These are phyloP conservation scores for Zosterops japonicus DNA, from an alignment of 2,113 vertebrate genomes.

Conservation along the genomic window DNA sequence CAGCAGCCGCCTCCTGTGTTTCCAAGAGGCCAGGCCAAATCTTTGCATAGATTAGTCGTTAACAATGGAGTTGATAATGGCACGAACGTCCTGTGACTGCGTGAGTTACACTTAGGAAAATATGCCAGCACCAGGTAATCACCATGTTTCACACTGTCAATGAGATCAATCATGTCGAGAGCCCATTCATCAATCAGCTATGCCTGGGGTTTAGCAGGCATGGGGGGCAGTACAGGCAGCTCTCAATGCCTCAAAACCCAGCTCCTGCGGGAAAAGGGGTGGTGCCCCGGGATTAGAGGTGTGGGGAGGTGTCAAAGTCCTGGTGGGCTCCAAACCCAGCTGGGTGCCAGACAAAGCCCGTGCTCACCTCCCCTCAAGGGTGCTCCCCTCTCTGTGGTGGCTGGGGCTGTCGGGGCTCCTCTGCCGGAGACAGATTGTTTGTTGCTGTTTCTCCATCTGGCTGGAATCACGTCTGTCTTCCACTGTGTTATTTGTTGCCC, in stretches of 20 bases:
- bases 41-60: background rate
- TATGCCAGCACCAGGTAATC: constrained; percentile 20
- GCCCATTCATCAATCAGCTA: constrained; percentile 22
- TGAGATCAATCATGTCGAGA: constrained; percentile 44
- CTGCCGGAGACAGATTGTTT: constrained; percentile 10
- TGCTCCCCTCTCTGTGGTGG: background rate
- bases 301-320: background rate
- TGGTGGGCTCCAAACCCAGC: background rate
- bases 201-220: background rate
- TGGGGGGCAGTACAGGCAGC: background rate
- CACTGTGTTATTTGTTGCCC: background rate
- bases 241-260: background rate
- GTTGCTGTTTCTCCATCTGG: constrained; percentile 52
- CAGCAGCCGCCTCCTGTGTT: background rate
- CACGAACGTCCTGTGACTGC: constrained; percentile 1
- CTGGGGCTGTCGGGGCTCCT: background rate
- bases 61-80: constrained; percentile 53
- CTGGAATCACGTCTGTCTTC: background rate
- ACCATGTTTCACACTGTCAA: background rate
- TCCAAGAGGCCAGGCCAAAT: background rate
- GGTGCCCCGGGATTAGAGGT: rapidly evolving
- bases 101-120: constrained; percentile 24
- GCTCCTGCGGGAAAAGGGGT: background rate
- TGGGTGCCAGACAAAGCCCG: background rate
- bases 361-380: background rate